These are phyloP conservation scores for Rhynchomys soricoides DNA, from an alignment of 2,113 vertebrate genomes.

Conservation along the genomic window DNA sequence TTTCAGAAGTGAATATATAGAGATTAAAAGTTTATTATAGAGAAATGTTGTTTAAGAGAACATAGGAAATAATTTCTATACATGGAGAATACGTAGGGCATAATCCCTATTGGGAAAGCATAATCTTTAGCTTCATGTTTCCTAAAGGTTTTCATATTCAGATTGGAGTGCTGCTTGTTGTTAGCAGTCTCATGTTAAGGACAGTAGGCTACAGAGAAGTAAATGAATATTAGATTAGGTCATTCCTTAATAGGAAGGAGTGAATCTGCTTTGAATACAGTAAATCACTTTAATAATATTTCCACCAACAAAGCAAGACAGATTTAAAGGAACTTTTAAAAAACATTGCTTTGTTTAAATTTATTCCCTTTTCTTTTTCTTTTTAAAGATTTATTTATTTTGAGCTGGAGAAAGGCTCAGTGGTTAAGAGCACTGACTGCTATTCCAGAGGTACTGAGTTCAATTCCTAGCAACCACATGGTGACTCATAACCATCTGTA, in stretches of 20 bases:
- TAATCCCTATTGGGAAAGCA: background rate
- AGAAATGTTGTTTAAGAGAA: background rate
- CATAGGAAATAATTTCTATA: conserved; percentile 12
- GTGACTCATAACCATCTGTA: too few relatives aligned
- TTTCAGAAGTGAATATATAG: background rate
- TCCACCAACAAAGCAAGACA: background rate
- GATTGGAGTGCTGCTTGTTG: background rate
- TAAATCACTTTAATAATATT: background rate
- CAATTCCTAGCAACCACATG: too few relatives aligned
- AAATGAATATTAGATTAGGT: conserved; percentile 10
- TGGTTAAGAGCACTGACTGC: too few relatives aligned
- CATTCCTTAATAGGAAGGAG: background rate
- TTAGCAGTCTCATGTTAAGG: conserved; percentile 26
- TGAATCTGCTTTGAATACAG: background rate
- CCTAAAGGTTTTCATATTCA: background rate
- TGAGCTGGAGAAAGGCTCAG: too few relatives aligned
- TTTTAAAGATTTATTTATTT: background rate
- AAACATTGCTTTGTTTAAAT: conserved; percentile 1
- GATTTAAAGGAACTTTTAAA: conserved; percentile 3
- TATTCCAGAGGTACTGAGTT: too few relatives aligned
- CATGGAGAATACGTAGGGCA: background rate
- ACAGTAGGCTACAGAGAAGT: background rate
- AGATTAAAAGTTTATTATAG: background rate
- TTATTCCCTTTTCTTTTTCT: background rate
- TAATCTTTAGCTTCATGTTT: conserved; percentile 12